Evolutionary conservation across 2,113 vertebrate species (phyloP).

Genomic region (Nymphicus hollandicus): DNA sequence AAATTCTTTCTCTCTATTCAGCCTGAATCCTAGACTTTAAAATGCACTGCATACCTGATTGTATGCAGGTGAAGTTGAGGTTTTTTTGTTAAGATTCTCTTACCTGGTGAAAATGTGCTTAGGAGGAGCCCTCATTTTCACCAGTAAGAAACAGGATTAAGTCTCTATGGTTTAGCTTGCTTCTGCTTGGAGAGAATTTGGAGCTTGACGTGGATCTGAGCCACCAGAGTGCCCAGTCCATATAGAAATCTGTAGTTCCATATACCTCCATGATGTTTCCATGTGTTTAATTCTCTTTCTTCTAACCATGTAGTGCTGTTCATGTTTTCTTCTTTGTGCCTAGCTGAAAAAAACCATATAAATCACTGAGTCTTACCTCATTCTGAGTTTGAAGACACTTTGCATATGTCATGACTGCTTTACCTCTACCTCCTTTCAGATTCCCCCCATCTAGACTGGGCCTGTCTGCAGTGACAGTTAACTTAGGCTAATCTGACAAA

Average conservation of each 20-base stretch:
- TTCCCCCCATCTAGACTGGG: neutral
- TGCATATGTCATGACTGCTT: neutral
- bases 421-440: neutral
- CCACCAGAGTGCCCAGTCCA: neutral
- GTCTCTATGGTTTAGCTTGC: neutral
- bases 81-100: neutral
- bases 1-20: neutral
- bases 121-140: neutral
- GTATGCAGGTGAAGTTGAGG: neutral
- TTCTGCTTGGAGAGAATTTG: neutral
- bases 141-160: neutral
- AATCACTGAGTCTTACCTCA: neutral
- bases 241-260: neutral
- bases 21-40: neutral
- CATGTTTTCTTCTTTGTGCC: neutral
- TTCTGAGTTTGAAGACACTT: neutral
- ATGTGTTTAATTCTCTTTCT: neutral
- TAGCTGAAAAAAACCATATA: neutral
- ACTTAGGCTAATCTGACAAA: neutral
- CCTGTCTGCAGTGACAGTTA: neutral
- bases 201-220: neutral
- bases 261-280: neutral
- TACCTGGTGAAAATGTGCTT: neutral
- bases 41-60: neutral
- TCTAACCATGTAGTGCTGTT: neutral